phyloP scores from a whole-genome alignment of 1,140 invertebrate species.

The Cephus cinctus region DNA sequence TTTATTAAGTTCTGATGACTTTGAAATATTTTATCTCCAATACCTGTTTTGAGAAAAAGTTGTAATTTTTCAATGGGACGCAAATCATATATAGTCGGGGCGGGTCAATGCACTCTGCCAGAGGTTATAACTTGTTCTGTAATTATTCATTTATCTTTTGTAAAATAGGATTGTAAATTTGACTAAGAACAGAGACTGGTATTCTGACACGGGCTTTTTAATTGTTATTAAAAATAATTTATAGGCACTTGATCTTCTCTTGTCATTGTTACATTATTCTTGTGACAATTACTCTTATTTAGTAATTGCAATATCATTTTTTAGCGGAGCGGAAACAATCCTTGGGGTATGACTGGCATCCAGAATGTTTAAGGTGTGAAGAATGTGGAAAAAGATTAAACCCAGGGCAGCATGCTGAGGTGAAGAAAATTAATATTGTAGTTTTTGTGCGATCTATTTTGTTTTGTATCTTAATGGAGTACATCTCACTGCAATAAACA shows the following conservation, averaged over 20 bases:
- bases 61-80: no score
- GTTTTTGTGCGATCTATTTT: constrained; percentile 2
- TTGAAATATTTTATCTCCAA: no score
- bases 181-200: no score
- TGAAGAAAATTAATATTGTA: constrained; percentile 36
- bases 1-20: no score
- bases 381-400: constrained; percentile 90
- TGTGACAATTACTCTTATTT: no score
- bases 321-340: constrained; percentile 89
- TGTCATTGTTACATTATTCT: background rate
- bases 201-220: no score
- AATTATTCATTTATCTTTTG: background rate
- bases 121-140: constrained; percentile 17
- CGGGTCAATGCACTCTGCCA: constrained; percentile 19
- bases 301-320: constrained; percentile 42
- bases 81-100: background rate
- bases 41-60: no score
- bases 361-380: constrained; percentile 84
- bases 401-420: constrained; percentile 86
- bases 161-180: background rate
- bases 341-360: constrained; percentile 91
- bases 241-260: no score
- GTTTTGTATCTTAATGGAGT: constrained; percentile 1
- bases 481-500: constrained; percentile 39
- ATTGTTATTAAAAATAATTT: no score